Evolutionary conservation across 2,888 invertebrate species (phyloP).

Genomic region (Lasioglossum morio): DNA sequence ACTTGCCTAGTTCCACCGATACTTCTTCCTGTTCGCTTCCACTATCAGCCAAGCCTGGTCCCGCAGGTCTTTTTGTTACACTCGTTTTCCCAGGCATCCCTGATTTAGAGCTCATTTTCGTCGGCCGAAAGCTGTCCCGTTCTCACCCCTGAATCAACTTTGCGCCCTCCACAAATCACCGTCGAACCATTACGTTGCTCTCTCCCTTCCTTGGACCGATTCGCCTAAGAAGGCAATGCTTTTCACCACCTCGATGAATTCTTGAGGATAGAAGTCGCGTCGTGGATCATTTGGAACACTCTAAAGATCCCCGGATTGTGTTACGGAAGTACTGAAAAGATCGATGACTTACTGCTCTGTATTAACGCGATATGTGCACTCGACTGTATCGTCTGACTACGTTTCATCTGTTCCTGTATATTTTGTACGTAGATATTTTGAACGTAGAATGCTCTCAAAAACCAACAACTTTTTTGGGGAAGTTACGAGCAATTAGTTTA

Average conservation of each 20-base stretch:
- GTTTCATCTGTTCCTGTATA: neutral
- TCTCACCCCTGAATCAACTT: constrained; percentile 76
- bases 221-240: constrained; percentile 5
- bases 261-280: constrained; percentile 20
- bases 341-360: neutral
- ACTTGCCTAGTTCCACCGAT: constrained; percentile 28
- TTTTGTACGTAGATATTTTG: too few relatives aligned
- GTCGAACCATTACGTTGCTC: constrained; percentile 65
- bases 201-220: constrained; percentile 26
- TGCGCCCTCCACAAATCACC: constrained; percentile 74
- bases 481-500: too few relatives aligned
- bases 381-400: neutral
- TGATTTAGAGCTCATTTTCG: constrained; percentile 79
- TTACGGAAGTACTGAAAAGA: neutral
- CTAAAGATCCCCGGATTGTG: neutral
- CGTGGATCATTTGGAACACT: constrained; percentile 5
- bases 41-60: constrained; percentile 49
- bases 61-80: constrained; percentile 69
- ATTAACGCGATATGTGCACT: neutral
- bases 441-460: too few relatives aligned
- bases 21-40: constrained; percentile 30
- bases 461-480: too few relatives aligned
- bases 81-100: constrained; percentile 66
- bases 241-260: constrained; percentile 12
- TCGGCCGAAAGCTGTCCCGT: constrained; percentile 73